These are phyloP conservation scores for Zygogramma bicolorata DNA, from an alignment of 2,888 invertebrate species.

Conservation along the genomic window DNA sequence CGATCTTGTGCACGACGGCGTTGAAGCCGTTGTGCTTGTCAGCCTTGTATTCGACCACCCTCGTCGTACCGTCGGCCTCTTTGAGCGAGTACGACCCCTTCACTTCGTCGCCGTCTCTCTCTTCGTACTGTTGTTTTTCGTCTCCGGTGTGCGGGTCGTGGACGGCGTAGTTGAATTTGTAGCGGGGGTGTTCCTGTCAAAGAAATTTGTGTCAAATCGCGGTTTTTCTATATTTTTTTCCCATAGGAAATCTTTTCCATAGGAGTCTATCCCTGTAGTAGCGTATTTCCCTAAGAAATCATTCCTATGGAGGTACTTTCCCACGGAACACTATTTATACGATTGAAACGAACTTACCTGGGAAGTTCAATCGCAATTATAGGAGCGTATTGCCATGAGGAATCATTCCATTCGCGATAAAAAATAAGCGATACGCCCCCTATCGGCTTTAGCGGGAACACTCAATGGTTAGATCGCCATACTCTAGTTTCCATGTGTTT, in stretches of 20 bases:
- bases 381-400: too few relatives aligned
- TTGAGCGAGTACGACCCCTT: conserved; percentile 73
- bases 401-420: too few relatives aligned
- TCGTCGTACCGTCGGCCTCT: conserved; percentile 67
- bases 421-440: too few relatives aligned
- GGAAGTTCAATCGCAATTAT: too few relatives aligned
- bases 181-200: conserved; percentile 53
- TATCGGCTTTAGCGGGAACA: too few relatives aligned
- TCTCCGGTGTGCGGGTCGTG: conserved; percentile 57
- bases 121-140: conserved; percentile 67
- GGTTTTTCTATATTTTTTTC: too few relatives aligned
- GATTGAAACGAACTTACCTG: too few relatives aligned
- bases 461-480: too few relatives aligned
- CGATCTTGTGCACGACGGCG: conserved; percentile 55
- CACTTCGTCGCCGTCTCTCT: conserved; percentile 74
- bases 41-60: conserved; percentile 56
- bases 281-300: background rate
- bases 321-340: too few relatives aligned
- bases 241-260: background rate
- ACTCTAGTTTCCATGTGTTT: too few relatives aligned
- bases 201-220: too few relatives aligned
- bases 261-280: background rate
- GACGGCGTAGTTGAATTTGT: conserved; percentile 56
- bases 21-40: conserved; percentile 57
- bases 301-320: background rate